Base-by-base conservation (phyloP, 1,140 invertebrate species). In the Agraylea sexmaculata region DNA sequence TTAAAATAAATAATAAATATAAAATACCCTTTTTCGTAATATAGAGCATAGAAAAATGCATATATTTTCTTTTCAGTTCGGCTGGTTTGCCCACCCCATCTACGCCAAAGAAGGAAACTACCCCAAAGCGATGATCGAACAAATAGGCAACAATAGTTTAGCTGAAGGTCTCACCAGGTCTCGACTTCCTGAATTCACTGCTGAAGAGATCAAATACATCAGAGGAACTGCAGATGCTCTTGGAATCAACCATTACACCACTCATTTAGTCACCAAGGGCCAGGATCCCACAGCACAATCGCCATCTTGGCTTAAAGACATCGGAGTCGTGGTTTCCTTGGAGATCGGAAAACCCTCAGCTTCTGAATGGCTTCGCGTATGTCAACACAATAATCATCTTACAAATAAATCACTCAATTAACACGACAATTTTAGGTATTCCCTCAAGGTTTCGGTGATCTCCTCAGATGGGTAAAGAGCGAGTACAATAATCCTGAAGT, bases 81-180 rank as follows among this genome's bases (percentile, higher is more conserved):
- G 75, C 7, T 75, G 73, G 73, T 66, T 69, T 30, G 62, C 69
- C 1, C 60, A 76, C 55, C 74, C 76, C 0, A 72, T 79, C 31
- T 77, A 69, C 50, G 68, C 70, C 0, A 49, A 55, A 31, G 49
- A 64, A 23, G 76, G 77, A 12, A 71, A 75, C 35, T 80, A 78
- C 55, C 75, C 77, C 1, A 45, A 53, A 20, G 50, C 66, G 0
- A 75, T 79, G 72, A 51, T 66, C 8, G 60, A 66, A 38, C 64
- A 64, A 16, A 58, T 73, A 1, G 64, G 55, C 2, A 53, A 53
- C 10, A 62, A 65, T 40, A 73, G 71, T 47, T 42, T 43, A 31
- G 49, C 47, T 1, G 70, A 73, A 50, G 65, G 67, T 36, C 53
- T 68, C 4, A 22, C 43, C 4, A 57, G 53, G 16, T 54, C 68